Evolutionary conservation across 2,113 vertebrate genomes (phyloP), one percentile per base, ranked within the genome.

Genomic region (Carassius auratus): DNA sequence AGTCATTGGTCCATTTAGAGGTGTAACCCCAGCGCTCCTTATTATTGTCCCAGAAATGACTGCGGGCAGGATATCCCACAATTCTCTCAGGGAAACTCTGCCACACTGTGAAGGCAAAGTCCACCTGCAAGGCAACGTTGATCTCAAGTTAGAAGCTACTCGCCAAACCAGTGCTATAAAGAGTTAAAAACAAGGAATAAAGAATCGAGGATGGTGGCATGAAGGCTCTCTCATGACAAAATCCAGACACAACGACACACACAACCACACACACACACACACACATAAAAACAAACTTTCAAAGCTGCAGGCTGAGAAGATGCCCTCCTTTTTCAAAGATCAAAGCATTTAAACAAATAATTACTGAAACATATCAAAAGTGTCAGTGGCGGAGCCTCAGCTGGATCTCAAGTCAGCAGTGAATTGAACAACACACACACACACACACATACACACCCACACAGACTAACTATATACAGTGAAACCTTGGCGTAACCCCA

Each of bases 1-100:
- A 99, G 91, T 99, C 98, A 19, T 99, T 99, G 81, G 98, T 99
- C 98, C 98, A 99, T 91, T 99, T 99, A 89, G 98, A 99, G 0
- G 98, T 99, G 93, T 99, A 99, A 42, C 98, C 98, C 98, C 98
- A 99, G 48, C 98, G 96, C 93, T 99, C 98, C 90, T 99, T 99
- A 90, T 97, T 97, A 94, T 97, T 96, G 94, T 99, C 98, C 98
- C 98, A 99, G 94, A 99, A 99, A 91, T 99, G 98, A 94, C 98
- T 99, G 86, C 98, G 98, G 5, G 98, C 98, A 0, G 98, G 98
- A 84, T 99, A 99, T 23, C 98, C 98, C 62, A 99, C 98, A 45
- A 99, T 97, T 81, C 98, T 96, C 93, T 99, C 97, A 0, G 98
- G 98, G 87, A 99, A 99, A 87, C 97, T 99, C 96, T 99, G 98